Conservation (phyloP, 2,888 invertebrate genomes). For the Yponomeuta evonymella region DNA sequence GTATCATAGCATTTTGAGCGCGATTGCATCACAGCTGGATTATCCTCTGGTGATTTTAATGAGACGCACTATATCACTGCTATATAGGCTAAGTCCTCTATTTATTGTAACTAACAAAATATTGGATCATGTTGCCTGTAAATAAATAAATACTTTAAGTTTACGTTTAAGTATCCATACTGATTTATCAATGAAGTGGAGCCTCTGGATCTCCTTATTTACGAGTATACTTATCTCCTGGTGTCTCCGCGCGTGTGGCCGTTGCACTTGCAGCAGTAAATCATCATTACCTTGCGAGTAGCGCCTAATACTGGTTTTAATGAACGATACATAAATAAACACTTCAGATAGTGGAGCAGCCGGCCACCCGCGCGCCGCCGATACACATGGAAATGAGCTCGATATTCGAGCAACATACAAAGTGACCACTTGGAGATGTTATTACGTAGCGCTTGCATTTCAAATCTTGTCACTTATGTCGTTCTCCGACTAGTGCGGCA, state of each 20-base stretch:
- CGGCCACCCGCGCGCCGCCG: slow-evolving; percentile 3
- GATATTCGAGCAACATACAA: background rate
- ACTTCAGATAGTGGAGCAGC: background rate
- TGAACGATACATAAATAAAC: slow-evolving; percentile 8
- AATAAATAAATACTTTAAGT: too few species aligned
- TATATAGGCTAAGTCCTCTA: too few species aligned
- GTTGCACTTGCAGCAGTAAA: background rate
- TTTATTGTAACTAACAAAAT: too few species aligned
- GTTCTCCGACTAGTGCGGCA: background rate
- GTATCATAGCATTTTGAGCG: too few species aligned
- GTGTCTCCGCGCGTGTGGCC: background rate
- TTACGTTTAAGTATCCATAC: too few species aligned
- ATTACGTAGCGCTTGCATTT: background rate
- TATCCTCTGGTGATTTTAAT: too few species aligned
- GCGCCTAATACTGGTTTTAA: slow-evolving; percentile 5
- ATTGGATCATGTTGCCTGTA: too few species aligned
- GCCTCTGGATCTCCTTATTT: background rate
- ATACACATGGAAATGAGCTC: slow-evolving; percentile 1
- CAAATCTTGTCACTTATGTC: background rate
- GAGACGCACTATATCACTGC: too few species aligned
- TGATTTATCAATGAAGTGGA: too few species aligned
- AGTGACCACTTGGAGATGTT: slow-evolving; percentile 5
- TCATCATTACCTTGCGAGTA: background rate
- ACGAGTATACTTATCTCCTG: background rate
- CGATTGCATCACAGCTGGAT: too few species aligned